Evolutionary conservation across 2,797 vertebrate genomes (phyloP), one percentile per base, ranked within the genome.

Genomic region (Myoxocephalus aenaeus): DNA sequence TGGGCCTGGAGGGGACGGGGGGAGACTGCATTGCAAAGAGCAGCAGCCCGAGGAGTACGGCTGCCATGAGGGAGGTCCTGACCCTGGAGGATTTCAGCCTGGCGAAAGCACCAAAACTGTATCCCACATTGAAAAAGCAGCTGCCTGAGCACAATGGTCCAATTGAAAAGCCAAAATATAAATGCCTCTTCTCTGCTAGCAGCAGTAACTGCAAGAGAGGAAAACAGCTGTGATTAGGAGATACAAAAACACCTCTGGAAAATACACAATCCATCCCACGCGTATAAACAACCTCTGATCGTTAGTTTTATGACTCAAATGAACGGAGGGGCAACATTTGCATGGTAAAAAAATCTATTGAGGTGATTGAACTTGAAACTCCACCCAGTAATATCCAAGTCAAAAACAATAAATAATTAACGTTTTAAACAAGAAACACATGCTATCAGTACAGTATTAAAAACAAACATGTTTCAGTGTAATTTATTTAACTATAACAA

Each of bases 21-120:
- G 94, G 96, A 54, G 96, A 95, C 80, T 96, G 96, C 69, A 94
- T 90, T 59, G 95, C 91, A 80, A 99, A 96, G 71, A 98, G 93
- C 92, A 97, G 94, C 77, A 96, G 92, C 92, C 96, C 96, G 75
- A 98, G 89, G 77, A 98, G 94, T 80, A 97, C 88, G 70, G 93
- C 91, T 77, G 96, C 97, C 97, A 98, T 98, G 94, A 95, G 90
- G 93, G 94, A 95, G 91, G 91, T 94, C 93, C 92, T 92, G 89
- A 94, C 77, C 84, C 91, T 92, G 92, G 88, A 94, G 86, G 96
- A 95, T 96, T 93, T 95, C 94, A 95, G 93, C 91, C 92, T 73
- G 90, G 88, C 89, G 82, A 93, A 74, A 78, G 90, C 87, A 92
- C 86, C 91, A 90, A 91, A 90, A 95, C 91, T 38, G 53, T 92